phyloP scores from a whole-genome alignment of 2,888 invertebrate species.

The Blastobasis lacticolella region DNA sequence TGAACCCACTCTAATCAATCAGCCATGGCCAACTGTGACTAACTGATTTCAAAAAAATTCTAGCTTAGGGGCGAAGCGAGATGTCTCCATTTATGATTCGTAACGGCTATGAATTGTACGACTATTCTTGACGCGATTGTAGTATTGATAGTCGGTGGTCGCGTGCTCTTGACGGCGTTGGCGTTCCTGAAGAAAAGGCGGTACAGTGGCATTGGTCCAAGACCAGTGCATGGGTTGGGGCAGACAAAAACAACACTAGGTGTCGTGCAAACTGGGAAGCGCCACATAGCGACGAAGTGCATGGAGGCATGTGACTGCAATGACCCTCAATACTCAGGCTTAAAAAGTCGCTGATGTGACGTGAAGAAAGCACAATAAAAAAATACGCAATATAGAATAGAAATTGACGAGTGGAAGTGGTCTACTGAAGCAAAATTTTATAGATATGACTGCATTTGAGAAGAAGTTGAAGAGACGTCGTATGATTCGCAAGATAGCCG shows the following conservation, averaged over 20 bases:
- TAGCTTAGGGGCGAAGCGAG: constrained; percentile 26
- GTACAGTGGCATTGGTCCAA: too few relatives aligned
- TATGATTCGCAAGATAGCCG: constrained; percentile 32
- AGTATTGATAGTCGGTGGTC: constrained; percentile 33
- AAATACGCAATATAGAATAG: too few relatives aligned
- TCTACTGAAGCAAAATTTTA: background rate
- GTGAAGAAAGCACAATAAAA: too few relatives aligned
- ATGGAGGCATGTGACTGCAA: constrained; percentile 33
- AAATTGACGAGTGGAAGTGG: background rate
- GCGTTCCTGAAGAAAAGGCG: background rate
- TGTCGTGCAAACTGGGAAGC: constrained; percentile 21
- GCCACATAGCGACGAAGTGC: constrained; percentile 31
- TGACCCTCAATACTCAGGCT: constrained; percentile 8
- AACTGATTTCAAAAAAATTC: constrained; percentile 22
- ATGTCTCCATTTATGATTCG: constrained; percentile 30
- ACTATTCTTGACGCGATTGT: constrained; percentile 31
- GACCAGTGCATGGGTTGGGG: too few relatives aligned
- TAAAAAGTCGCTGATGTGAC: constrained; percentile 2
- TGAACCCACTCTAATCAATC: too few relatives aligned
- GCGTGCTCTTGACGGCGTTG: constrained; percentile 27
- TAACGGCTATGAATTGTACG: constrained; percentile 41
- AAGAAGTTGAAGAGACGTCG: constrained; percentile 32
- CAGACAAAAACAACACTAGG: too few relatives aligned
- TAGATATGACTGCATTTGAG: constrained; percentile 29
- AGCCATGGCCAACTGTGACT: too few relatives aligned